Evolutionary conservation across 2,888 invertebrate species (phyloP).

Genomic region (Masnerella sp.): DNA sequence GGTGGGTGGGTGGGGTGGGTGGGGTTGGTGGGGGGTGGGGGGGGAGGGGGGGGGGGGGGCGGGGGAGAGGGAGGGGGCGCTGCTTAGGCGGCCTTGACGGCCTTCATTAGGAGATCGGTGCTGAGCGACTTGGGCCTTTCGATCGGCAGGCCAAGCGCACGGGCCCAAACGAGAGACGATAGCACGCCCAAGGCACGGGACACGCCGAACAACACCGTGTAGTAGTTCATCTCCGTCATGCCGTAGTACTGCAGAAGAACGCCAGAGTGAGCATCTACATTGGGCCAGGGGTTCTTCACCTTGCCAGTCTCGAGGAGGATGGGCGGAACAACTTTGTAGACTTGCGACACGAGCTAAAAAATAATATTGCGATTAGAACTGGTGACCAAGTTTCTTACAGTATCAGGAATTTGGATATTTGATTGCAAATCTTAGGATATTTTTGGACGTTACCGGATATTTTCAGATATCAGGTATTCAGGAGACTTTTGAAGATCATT

Average conservation of each 20-base stretch:
- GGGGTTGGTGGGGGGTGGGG: background rate
- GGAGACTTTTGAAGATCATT: too few species aligned
- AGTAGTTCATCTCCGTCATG: constrained; percentile 93
- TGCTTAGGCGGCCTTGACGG: constrained; percentile 71
- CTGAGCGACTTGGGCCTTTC: constrained; percentile 90
- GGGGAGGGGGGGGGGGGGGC: background rate
- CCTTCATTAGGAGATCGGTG: constrained; percentile 75
- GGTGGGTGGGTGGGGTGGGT: background rate
- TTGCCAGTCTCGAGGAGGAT: constrained; percentile 95
- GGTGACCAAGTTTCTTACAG: too few species aligned
- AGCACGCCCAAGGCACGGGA: constrained; percentile 91
- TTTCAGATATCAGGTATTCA: too few species aligned
- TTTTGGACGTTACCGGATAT: too few species aligned
- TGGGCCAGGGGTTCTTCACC: constrained; percentile 99
- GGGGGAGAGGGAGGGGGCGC: background rate
- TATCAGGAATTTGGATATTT: too few species aligned
- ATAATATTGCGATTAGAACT: too few species aligned
- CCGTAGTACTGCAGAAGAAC: constrained; percentile 86
- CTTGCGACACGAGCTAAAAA: constrained; percentile 87
- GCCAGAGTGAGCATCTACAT: constrained; percentile 98
- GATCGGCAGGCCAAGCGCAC: constrained; percentile 89
- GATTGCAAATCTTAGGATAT: too few species aligned
- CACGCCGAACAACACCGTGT: constrained; percentile 93
- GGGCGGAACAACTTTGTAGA: constrained; percentile 95
- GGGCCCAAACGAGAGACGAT: constrained; percentile 88